These are phyloP conservation scores for Drosophila littoralis DNA, from an alignment of 1,140 invertebrate species.

Conservation along the genomic window DNA sequence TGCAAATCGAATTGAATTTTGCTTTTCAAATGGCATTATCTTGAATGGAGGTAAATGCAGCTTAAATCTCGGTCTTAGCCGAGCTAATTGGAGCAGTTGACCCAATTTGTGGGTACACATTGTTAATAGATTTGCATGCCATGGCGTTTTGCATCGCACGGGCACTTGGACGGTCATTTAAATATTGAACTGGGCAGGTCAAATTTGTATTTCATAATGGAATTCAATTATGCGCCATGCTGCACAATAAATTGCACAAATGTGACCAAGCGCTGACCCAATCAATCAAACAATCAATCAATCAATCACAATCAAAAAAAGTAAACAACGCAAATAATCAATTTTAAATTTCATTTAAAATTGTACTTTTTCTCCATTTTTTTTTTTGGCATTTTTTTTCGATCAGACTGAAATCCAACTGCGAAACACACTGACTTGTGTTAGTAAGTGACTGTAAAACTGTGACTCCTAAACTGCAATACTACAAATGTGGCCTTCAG, in stretches of 20 bases:
- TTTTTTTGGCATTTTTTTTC: too few species aligned
- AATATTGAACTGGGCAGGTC: neutral
- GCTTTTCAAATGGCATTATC: too few species aligned
- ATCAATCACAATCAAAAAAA: conserved; percentile 45
- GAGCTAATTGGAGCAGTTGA: conserved; percentile 1
- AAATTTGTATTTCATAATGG: conserved; percentile 36
- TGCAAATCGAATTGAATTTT: too few species aligned
- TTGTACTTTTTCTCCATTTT: neutral
- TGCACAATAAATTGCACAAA: conserved; percentile 48
- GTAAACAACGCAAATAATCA: conserved; percentile 18
- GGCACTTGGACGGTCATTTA: neutral
- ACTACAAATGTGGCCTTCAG: too few species aligned
- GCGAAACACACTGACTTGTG: too few species aligned
- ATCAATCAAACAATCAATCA: conserved; percentile 43
- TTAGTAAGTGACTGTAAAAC: too few species aligned
- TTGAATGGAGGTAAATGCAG: neutral
- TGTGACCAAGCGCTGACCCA: conserved; percentile 28
- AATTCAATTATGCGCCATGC: conserved; percentile 44
- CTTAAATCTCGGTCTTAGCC: neutral
- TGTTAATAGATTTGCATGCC: conserved; percentile 9
- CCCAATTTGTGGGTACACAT: neutral
- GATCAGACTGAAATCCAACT: too few species aligned
- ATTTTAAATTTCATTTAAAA: conserved; percentile 17
- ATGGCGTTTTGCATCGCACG: neutral
- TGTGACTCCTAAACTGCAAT: too few species aligned